Base-by-base conservation (phyloP, 2,888 invertebrate genomes). In the Papilio elwesi region DNA sequence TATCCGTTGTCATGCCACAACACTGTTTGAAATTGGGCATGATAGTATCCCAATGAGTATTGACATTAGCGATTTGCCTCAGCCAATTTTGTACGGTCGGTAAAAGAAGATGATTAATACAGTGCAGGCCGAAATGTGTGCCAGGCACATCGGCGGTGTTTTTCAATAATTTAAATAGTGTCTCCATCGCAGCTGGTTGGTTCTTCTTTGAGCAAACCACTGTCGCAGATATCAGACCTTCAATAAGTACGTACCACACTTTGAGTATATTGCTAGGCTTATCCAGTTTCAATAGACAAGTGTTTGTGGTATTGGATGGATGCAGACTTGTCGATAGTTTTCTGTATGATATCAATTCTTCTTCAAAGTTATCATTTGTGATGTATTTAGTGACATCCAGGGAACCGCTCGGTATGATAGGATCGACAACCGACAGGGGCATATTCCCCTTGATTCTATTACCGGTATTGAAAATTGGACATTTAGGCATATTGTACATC, bases 61-160 rank as follows among this genome's bases (percentile, higher is more conserved):
- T 95, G 8, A 96, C 95, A 79, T 96, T 96, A 15, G 95, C 94
- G 26, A 96, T 95, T 85, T 96, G 96, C 12, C 98, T 94, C 74
- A 98, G 91, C 99, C 99, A 99, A 82, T 97, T 97, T 90, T 99
- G 99, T 15, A 99, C 96, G 94, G 97, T 97, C 0, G 99, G 99
- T 70, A 99, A 93, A 9, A 99, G 90, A 68, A 99, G 92, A 86
- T 98, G 98, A 86, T 99, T 99, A 73, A 98, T 96, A 87, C 98
- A 98, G 84, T 98, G 98, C 72, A 98, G 94, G 0, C 98, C 98
- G 87, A 98, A 98, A 79, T 97, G 96, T 4, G 97, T 96, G 38
- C 98, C 99, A 10, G 98, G 98, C 47, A 96, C 96, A 65, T 96
- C 95, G 7, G 97, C 92, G 9, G 97, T 95, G 78, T 97, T 97